Conservation (phyloP, 2,797 vertebrate genomes). For the Myotis pilosus region DNA sequence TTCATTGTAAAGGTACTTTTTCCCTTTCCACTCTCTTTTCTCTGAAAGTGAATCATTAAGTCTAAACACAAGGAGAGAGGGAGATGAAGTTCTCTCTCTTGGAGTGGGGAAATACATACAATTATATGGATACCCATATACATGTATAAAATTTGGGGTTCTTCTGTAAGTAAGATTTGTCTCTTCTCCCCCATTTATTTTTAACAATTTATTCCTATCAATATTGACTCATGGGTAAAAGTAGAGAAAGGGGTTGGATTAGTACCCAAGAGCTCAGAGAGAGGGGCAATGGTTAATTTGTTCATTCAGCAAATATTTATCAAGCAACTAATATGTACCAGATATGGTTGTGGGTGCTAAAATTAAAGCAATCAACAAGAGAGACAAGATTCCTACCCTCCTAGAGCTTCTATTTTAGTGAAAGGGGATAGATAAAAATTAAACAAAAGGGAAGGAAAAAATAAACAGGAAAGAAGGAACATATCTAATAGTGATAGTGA, state of each 20-base stretch:
- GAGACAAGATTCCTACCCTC: not conserved
- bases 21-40: not conserved
- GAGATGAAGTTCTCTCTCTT: not conserved
- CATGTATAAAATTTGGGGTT: not conserved
- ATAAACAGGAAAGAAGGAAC: not conserved
- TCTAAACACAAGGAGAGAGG: not conserved
- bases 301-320: not conserved
- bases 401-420: not conserved
- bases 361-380: not conserved
- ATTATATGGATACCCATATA: not conserved
- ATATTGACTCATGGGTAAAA: not conserved
- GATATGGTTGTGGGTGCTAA: not conserved
- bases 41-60: conserved; percentile 4
- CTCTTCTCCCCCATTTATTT: not conserved
- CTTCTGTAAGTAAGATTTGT: not conserved
- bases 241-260: not conserved
- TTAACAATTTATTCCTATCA: not conserved
- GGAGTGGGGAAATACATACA: not conserved
- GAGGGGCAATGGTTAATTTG: not conserved
- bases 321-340: not conserved
- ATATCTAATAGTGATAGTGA: not conserved
- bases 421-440: not conserved
- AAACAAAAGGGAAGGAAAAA: not conserved
- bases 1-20: not conserved
- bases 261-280: not conserved